Evolutionary conservation across 2,888 invertebrate genomes (phyloP).

Genomic region (Stenotaenia linearis): DNA sequence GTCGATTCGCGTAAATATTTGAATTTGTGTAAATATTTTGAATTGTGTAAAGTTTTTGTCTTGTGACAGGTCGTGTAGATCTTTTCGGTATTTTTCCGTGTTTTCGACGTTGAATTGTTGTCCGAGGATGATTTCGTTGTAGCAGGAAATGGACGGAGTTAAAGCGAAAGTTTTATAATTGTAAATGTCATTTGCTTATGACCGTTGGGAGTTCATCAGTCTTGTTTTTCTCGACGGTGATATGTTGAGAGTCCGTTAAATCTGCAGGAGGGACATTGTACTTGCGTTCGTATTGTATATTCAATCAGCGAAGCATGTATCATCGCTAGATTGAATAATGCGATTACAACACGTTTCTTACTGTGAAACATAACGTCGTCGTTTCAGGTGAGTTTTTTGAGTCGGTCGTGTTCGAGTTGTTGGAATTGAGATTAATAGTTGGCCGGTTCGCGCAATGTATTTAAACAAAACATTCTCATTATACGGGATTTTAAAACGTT

Average conservation of each 20-base stretch:
- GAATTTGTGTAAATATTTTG: too few relatives aligned
- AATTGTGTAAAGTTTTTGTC: too few relatives aligned
- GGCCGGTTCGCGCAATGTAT: too few relatives aligned
- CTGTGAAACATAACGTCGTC: neutral
- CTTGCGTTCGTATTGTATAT: neutral
- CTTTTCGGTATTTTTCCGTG: too few relatives aligned
- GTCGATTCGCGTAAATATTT: neutral
- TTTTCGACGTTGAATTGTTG: too few relatives aligned
- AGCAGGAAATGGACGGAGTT: neutral
- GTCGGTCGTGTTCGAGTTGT: too few relatives aligned
- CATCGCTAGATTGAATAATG: neutral
- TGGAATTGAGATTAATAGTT: too few relatives aligned
- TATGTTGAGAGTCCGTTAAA: neutral
- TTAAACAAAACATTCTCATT: too few relatives aligned
- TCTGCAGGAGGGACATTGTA: neutral
- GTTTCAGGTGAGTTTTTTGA: neutral
- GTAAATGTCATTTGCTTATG: neutral
- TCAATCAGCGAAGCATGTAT: constrained; percentile 1
- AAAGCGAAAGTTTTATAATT: neutral
- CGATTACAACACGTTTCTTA: neutral
- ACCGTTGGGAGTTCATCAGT: neutral
- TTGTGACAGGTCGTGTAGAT: too few relatives aligned
- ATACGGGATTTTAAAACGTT: too few relatives aligned
- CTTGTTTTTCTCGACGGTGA: neutral
- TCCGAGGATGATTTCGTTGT: too few relatives aligned